Base-by-base conservation (phyloP, 2,888 invertebrate genomes). In the Ormyrus pomaceus region DNA sequence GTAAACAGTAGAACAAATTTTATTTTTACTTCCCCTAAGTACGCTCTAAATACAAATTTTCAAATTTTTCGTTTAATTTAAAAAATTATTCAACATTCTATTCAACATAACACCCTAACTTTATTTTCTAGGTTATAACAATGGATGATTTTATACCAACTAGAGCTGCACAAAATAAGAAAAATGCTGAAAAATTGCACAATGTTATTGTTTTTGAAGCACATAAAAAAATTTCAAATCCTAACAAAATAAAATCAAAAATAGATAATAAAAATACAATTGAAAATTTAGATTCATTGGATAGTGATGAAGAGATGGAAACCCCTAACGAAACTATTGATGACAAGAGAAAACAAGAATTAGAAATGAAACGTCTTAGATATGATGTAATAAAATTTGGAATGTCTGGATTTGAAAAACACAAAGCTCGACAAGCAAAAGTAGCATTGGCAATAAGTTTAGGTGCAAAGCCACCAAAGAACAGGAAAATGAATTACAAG, bases 361-460 rank as follows among this genome's bases (percentile, higher is more conserved):
- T 95, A 82, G 95, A 96, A 85, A 93, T 97, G 86, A 96, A 95
- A 85, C 94, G 92, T 86, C 94, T 95, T 0, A 93, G 96, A 72
- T 94, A 95, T 89, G 97, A 98, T 88, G 93, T 98, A 5, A 93
- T 96, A 7, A 96, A 95, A 87, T 96, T 97, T 90, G 97, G 96
- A 53, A 95, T 96, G 91, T 93, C 94, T 48, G 96, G 96, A 73
- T 94, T 96, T 76, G 93, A 94, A 77, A 92, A 94, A 3, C 91
- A 92, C 9, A 94, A 95, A 87, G 95, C 96, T 86, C 93, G 94
- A 85, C 94, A 95, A 88, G 96, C 96, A n/a, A 95, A 95, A 92
- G 93, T 95, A 62, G 94, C 95, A 5, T 91, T 95, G 13, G 94
- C 96, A 0, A 93, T 97, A 53, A 95, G 95, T 89, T 93, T 98